Evolutionary conservation across 2,113 vertebrate species (phyloP), one percentile per base, ranked within the genome.

Genomic region (Sylvicapra grimmia): DNA sequence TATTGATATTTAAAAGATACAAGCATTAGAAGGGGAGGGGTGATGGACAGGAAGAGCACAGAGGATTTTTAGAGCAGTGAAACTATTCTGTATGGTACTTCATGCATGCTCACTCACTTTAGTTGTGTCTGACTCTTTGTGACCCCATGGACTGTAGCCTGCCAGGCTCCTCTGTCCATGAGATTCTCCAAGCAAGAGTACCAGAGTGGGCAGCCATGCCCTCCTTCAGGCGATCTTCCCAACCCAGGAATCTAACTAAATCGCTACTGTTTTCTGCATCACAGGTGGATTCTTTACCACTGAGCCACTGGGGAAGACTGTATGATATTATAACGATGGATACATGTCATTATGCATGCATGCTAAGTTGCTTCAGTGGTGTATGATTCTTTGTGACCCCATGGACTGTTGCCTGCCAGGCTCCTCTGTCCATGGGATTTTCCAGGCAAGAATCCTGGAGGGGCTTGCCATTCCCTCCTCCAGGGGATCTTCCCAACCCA

Each of bases 261-360:
- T 36, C 18, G 2, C 33, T 19, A 21, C 33, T 4, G 16, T 36
- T 68, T 68, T 21, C 65, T 36, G 65, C 8, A 21, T n/a, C 8
- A 1, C 33, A 21, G 0, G 18, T 36, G 18, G 65, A 36, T 68
- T 36, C 33, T 36, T 11, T 5, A 36, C 33, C 0, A 0, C 8
- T n/a, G 65, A 68, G 65, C 33, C 33, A 36, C 33, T 0, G 4
- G 8, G 18, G 33, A 36, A 36, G 65, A 5, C 18, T 36, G 65
- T 21, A 36, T 36, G 33, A 51, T 14, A 9, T 29, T 18, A 3
- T 6, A 29, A 16, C 33, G 56, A 44, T 36, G n/a, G 40, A n/a
- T 10, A 33, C 14, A 3, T 11, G 58, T 8, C 36, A 13, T 84
- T 33, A n/a, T 3, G n/a, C 29, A 27, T 10, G 65, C 65, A 10